Percentiles rank a stretch among this genome's conserved stretches.
Conservation (phyloP, 2,888 invertebrate species). For the Digitonthophagus gazella region DNA sequence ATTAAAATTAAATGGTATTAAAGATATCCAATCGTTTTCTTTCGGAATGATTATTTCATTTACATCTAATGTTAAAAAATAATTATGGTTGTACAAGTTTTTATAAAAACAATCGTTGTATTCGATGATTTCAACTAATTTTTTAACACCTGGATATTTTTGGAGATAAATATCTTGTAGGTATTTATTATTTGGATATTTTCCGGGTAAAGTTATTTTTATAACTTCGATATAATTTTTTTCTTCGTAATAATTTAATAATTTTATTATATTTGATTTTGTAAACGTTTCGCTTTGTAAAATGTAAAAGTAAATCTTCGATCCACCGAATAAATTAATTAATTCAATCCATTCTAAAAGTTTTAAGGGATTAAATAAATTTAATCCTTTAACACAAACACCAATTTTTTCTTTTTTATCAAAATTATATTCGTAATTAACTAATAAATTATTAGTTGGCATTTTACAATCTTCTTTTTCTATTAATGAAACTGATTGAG, state of each 20-base stretch:
- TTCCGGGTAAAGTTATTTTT: background rate
- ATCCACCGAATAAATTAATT: background rate
- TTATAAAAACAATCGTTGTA: background rate
- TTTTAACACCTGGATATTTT: background rate
- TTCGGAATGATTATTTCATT: background rate
- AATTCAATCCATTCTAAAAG: background rate
- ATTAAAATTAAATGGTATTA: background rate
- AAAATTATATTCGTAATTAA: background rate
- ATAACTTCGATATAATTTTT: background rate
- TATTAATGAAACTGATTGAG: background rate
- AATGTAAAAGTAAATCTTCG: background rate
- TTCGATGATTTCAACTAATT: background rate
- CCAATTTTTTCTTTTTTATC: background rate
- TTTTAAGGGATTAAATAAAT: background rate
- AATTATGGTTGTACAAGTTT: background rate
- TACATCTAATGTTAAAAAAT: background rate
- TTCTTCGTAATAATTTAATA: background rate
- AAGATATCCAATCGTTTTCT: background rate
- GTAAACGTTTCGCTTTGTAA: too few species aligned
- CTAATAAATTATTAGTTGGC: background rate
- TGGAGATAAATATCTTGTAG: background rate
- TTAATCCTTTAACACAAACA: background rate
- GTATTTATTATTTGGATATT: background rate
- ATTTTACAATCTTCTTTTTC: background rate
- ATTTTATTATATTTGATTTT: too few species aligned